Base-by-base conservation (phyloP, 2,797 vertebrate genomes). In the Taenioides sp. region DNA sequence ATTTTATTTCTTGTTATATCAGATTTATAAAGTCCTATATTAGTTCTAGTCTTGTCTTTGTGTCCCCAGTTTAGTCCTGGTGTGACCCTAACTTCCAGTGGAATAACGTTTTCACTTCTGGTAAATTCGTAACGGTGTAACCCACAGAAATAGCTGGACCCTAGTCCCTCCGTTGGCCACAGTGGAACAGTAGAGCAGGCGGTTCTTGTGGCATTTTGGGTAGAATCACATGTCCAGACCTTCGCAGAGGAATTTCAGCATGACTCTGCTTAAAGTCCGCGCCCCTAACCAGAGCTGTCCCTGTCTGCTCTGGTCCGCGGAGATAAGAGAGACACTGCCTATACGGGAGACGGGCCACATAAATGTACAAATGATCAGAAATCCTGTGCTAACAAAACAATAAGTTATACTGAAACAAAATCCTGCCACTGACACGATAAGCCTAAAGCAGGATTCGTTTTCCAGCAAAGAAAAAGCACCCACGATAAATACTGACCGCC, bases 231-330 rank as follows among this genome's bases (percentile, higher is more conserved):
- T 87, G 87, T 87, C 76, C 3, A 2, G 40, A 2, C 69, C 74
- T 65, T 69, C 61, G 64, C 62, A 31, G 84, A 84, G 86, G 78
- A 78, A 74, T 70, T 57, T 50, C 76, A 87, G 49, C 55, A 75
- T 91, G 91, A 91, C 85, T 89, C 84, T 72, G 74, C 87, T 92
- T 86, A 86, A 74, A 80, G 76, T 83, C 78, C 74, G 28, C 9
- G 20, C 43, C 34, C 52, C 59, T 49, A 59, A 77, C 57, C 16
- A 31, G 49, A 65, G 16, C 66, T 67, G 43, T 50, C 5, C 9
- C 5, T 5, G 23, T 22, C 22, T 55, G 34, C 68, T 57, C 4
- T 31, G 28, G 6, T n/a, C 3, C 18, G 3, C 2, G 2, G 28
- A 37, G 5, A 62, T 1, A 62, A 62, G 17, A 43, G 12, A 37